Percentiles rank a stretch among this genome's conserved stretches.
Conservation (phyloP, 2,797 vertebrate species). For the Tapirus indicus region DNA sequence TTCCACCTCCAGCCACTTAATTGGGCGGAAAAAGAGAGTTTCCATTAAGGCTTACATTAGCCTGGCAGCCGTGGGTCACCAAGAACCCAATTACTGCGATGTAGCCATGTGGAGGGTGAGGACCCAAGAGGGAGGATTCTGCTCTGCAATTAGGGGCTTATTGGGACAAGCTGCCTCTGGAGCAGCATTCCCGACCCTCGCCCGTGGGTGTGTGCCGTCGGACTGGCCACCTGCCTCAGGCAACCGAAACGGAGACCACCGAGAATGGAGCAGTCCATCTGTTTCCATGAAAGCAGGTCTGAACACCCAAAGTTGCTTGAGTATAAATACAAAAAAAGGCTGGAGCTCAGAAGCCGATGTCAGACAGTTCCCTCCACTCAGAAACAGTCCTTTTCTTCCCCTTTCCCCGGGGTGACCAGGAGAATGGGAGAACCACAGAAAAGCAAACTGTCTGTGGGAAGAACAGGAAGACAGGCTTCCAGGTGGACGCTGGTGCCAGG, state of each 20-base stretch:
- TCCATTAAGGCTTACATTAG: not conserved
- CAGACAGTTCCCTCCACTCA: not conserved
- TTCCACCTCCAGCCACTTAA: not conserved
- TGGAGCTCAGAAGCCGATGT: not conserved
- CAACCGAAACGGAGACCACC: rapidly evolving
- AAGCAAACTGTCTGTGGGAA: not conserved
- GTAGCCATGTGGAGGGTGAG: rapidly evolving
- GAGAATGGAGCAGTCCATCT: rapidly evolving
- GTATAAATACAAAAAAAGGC: not conserved
- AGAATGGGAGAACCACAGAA: not conserved
- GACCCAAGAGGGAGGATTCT: not conserved
- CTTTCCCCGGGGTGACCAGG: not conserved
- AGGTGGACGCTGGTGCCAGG: not conserved
- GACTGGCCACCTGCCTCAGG: not conserved
- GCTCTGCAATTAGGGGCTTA: not conserved
- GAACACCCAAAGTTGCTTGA: rapidly evolving
- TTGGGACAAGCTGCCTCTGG: rapidly evolving
- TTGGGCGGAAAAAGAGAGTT: not conserved
- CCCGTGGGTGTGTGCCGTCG: rapidly evolving
- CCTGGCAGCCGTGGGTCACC: not conserved
- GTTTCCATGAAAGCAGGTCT: not conserved
- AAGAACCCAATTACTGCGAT: not conserved
- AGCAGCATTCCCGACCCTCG: rapidly evolving
- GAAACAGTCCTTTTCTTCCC: not conserved
- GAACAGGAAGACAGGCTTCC: not conserved